Evolutionary conservation across 1,140 invertebrate species (phyloP).

Genomic region (Leucophenga varia): DNA sequence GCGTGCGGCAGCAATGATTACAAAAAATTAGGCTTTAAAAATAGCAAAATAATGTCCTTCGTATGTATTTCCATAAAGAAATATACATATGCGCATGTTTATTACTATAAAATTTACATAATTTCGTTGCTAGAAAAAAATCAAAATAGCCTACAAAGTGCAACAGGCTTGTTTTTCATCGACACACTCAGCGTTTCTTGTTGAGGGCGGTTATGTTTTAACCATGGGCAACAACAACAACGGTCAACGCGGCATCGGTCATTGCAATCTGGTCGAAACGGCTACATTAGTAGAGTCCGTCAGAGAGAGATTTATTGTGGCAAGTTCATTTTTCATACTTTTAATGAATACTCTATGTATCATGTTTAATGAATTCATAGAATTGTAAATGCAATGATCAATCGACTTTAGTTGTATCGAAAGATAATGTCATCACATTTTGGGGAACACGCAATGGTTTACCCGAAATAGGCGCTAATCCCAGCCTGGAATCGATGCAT

Average conservation of each 20-base stretch:
- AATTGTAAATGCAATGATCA: constrained; percentile 64
- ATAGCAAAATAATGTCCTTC: constrained; percentile 42
- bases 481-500: constrained; percentile 25
- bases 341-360: neutral
- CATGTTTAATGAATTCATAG: constrained; percentile 19
- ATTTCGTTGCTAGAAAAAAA: constrained; percentile 31
- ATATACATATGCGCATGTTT: no score
- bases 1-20: constrained; percentile 70
- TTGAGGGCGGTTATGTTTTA: constrained; percentile 68
- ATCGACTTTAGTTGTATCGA: constrained; percentile 66
- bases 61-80: constrained; percentile 21
- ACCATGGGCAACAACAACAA: constrained; percentile 68
- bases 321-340: constrained; percentile 31
- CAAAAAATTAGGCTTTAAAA: constrained; percentile 69
- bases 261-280: constrained; percentile 43
- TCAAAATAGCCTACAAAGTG: constrained; percentile 53
- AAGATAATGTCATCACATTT: constrained; percentile 69
- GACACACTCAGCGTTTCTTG: constrained; percentile 64
- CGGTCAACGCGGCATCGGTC: constrained; percentile 59
- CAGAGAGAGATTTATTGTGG: constrained; percentile 60
- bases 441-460: constrained; percentile 66
- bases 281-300: constrained; percentile 62
- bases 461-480: constrained; percentile 40
- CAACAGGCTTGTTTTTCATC: constrained; percentile 62
- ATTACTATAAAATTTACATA: neutral